Conservation (phyloP, 2,113 vertebrate genomes). For the Thamnaconus septentrionalis region DNA sequence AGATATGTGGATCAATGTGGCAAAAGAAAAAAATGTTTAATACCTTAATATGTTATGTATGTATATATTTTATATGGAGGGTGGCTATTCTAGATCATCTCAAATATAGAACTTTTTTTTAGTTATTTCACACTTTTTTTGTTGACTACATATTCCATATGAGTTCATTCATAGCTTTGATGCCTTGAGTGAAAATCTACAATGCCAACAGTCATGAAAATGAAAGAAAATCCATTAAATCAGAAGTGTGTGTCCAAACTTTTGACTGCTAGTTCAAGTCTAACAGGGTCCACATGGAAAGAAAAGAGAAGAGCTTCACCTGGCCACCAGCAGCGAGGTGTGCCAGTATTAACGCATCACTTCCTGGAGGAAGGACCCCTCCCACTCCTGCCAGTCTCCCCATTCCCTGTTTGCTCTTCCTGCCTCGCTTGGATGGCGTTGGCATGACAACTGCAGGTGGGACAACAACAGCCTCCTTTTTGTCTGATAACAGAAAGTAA, state of each 20-base stretch:
- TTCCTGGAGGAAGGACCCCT: slow-evolving; percentile 72
- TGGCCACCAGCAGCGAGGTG: slow-evolving; percentile 79
- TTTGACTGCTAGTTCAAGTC: no score
- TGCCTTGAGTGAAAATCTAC: no score
- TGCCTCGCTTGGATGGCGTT: slow-evolving; percentile 73
- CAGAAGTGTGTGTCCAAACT: no score
- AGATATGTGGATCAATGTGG: not conserved
- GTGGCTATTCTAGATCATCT: no score
- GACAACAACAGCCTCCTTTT: slow-evolving; percentile 84
- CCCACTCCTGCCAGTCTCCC: slow-evolving; percentile 52
- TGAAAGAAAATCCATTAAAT: no score
- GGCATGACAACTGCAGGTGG: slow-evolving; percentile 76
- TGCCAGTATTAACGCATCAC: slow-evolving; percentile 77
- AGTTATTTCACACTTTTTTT: no score
- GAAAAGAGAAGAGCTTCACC: slow-evolving; percentile 35
- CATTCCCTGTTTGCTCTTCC: slow-evolving; percentile 78
- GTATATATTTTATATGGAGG: not conserved
- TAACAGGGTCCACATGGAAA: not conserved
- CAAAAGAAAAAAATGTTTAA: not conserved
- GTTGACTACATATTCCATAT: no score
- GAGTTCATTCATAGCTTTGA: no score
- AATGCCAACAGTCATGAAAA: no score
- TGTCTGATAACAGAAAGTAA: slow-evolving; percentile 75
- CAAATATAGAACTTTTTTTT: no score
- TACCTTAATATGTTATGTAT: not conserved